Evolutionary conservation across 2,888 invertebrate genomes (phyloP).

Genomic region (Teinopalpus imperialis): DNA sequence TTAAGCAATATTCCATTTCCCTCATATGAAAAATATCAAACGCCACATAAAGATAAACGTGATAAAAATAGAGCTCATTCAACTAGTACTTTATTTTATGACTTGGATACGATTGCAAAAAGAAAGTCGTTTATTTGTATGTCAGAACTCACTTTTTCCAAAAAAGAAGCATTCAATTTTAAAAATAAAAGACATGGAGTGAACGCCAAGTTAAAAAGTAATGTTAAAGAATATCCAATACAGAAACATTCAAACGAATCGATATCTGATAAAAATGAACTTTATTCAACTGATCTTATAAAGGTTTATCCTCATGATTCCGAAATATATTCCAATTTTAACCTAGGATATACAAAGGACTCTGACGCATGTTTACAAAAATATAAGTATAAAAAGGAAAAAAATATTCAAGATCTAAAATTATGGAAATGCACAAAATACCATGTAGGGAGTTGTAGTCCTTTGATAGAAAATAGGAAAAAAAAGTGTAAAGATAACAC

Average conservation of each 20-base stretch:
- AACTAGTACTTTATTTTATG: constrained; percentile 65
- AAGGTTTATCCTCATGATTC: constrained; percentile 41
- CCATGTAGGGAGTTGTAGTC: constrained; percentile 52
- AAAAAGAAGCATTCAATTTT: constrained; percentile 36
- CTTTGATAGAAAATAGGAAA: constrained; percentile 48
- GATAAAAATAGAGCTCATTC: constrained; percentile 45
- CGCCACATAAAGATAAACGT: constrained; percentile 44
- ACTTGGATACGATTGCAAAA: constrained; percentile 62
- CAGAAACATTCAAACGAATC: constrained; percentile 33
- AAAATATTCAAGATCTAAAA: constrained; percentile 46
- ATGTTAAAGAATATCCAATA: constrained; percentile 60
- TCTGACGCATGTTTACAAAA: constrained; percentile 6
- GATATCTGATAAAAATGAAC: neutral
- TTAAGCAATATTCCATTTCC: constrained; percentile 38
- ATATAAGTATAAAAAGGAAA: constrained; percentile 36
- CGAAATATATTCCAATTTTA: constrained; percentile 51
- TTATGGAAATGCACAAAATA: constrained; percentile 64
- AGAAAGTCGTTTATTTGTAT: constrained; percentile 58
- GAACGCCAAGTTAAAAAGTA: constrained; percentile 41
- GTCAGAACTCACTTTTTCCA: constrained; percentile 41
- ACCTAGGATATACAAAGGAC: constrained; percentile 13
- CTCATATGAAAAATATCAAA: constrained; percentile 54
- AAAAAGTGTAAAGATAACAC: constrained; percentile 46
- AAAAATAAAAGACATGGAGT: constrained; percentile 3
- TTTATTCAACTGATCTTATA: constrained; percentile 31